These are phyloP conservation scores for Oplegnathus fasciatus DNA, from an alignment of 2,113 vertebrate genomes.

Conservation along the genomic window DNA sequence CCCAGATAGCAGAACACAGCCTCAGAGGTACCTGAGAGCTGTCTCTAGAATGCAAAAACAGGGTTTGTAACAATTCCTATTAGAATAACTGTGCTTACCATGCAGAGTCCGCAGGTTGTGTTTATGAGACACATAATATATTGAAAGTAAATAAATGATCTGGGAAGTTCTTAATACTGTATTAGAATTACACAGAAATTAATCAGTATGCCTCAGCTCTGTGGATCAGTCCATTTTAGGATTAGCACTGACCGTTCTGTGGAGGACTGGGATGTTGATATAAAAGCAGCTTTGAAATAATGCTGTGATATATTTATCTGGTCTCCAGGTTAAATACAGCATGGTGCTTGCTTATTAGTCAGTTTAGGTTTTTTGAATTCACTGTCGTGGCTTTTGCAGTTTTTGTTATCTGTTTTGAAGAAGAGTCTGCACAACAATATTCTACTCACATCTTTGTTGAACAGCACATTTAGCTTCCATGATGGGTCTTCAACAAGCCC, in stretches of 20 bases:
- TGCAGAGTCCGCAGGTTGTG: background rate
- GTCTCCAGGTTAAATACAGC: background rate
- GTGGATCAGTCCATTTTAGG: background rate
- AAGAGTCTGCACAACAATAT: background rate
- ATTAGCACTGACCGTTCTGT: background rate
- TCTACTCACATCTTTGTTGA: too few species aligned
- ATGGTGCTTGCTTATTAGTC: background rate
- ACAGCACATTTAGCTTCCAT: too few species aligned
- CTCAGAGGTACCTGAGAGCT: slow-evolving; percentile 24
- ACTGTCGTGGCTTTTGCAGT: background rate
- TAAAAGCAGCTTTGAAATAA: slow-evolving; percentile 1
- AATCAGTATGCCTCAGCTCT: background rate
- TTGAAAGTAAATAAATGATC: background rate
- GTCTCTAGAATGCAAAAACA: slow-evolving; percentile 15
- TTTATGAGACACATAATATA: background rate
- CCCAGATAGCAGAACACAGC: slow-evolving; percentile 46
- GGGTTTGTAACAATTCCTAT: background rate
- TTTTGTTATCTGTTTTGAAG: background rate
- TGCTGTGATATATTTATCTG: background rate
- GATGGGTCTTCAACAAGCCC: too few species aligned
- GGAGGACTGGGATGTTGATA: slow-evolving; percentile 5
- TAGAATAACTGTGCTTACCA: background rate
- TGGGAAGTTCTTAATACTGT: background rate
- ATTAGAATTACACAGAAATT: background rate
- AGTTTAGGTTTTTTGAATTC: background rate